Conservation (phyloP, 92 coral and sea anemone species). For the Paramuricea clavata region DNA sequence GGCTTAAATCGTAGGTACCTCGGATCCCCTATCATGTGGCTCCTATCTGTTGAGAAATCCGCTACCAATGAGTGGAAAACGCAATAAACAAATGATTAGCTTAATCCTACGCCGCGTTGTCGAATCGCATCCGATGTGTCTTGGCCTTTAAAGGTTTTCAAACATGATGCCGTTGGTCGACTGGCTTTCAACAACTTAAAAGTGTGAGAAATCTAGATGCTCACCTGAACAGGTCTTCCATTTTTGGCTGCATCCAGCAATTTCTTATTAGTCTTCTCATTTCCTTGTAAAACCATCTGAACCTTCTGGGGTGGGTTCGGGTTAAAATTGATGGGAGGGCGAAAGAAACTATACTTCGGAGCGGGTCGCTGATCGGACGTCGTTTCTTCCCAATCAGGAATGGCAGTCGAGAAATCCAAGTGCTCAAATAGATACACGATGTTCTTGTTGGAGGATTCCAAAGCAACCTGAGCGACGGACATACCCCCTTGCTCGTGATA, state of each 20-base stretch:
- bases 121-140: too few relatives aligned
- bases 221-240: conserved; percentile 18
- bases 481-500: conserved; percentile 37
- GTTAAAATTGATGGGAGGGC: conserved; percentile 22
- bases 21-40: too few relatives aligned
- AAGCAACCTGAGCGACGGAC: conserved; percentile 1
- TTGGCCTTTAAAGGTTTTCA: too few relatives aligned
- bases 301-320: conserved; percentile 22
- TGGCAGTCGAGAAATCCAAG: conserved; percentile 30
- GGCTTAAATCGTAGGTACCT: too few relatives aligned
- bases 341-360: not conserved
- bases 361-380: not conserved
- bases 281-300: conserved; percentile 27
- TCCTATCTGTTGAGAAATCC: too few relatives aligned
- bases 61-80: too few relatives aligned
- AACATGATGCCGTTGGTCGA: too few relatives aligned
- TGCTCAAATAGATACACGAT: conserved; percentile 44
- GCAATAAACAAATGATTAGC: too few relatives aligned
- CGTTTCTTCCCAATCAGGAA: conserved; percentile 39
- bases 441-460: conserved; percentile 31
- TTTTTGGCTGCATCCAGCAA: conserved; percentile 38
- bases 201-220: not conserved
- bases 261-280: conserved; percentile 21
- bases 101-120: too few relatives aligned
- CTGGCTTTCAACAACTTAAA: not conserved